Conservation (phyloP, 2,797 vertebrate species). For the Knipowitschia caucasica region DNA sequence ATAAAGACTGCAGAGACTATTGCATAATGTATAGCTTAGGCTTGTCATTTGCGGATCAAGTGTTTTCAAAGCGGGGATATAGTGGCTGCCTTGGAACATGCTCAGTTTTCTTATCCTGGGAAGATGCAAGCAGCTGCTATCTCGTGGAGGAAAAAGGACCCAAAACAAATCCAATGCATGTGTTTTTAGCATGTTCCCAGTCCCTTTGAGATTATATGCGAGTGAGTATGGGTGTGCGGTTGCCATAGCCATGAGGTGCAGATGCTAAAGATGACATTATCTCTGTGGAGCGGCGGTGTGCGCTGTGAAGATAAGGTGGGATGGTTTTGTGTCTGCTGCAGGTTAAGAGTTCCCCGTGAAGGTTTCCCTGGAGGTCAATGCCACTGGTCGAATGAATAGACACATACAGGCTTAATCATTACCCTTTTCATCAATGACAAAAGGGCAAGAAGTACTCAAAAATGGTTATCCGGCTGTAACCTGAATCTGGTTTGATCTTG, state of each 20-base stretch:
- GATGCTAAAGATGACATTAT: slow-evolving; percentile 62
- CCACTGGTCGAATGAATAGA: slow-evolving; percentile 14
- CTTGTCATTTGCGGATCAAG: slow-evolving; percentile 52
- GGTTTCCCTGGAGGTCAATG: slow-evolving; percentile 18
- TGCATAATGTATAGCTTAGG: slow-evolving; percentile 41
- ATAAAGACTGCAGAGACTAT: slow-evolving; percentile 21
- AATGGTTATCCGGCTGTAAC: not conserved
- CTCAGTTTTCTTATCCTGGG: slow-evolving; percentile 34
- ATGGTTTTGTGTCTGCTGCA: slow-evolving; percentile 41
- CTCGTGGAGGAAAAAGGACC: slow-evolving; percentile 59
- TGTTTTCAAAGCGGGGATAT: slow-evolving; percentile 45
- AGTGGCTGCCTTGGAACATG: slow-evolving; percentile 43
- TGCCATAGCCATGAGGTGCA: slow-evolving; percentile 57
- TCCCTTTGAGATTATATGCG: slow-evolving; percentile 50
- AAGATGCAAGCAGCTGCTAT: slow-evolving; percentile 41
- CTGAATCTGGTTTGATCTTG: not conserved
- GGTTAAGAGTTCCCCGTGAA: slow-evolving; percentile 47
- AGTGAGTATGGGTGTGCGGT: slow-evolving; percentile 35
- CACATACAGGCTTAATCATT: slow-evolving; percentile 15
- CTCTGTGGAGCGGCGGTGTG: slow-evolving; percentile 48
- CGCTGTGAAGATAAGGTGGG: slow-evolving; percentile 35
- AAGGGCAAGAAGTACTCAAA: not conserved
- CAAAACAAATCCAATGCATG: slow-evolving; percentile 42
- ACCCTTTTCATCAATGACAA: slow-evolving; percentile 3
- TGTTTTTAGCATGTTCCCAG: slow-evolving; percentile 47